Conservation (phyloP, 2,797 vertebrate species). For the Notolabrus celidotus region DNA sequence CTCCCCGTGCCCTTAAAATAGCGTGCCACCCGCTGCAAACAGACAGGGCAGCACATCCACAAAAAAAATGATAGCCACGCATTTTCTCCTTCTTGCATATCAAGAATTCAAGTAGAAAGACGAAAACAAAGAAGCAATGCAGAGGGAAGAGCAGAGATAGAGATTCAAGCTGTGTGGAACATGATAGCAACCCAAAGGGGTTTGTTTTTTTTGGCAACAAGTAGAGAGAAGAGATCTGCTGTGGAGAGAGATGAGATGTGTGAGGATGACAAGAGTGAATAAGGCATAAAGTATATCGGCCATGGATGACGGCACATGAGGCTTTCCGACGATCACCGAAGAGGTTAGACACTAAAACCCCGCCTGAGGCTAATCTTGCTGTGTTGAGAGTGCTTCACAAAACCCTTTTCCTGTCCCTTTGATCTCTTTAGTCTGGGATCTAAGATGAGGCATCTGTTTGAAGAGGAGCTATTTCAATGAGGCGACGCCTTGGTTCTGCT, state of each 20-base stretch:
- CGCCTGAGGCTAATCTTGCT: constrained; percentile 48
- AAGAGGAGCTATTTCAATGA: constrained; percentile 44
- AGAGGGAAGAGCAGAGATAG: constrained; percentile 17
- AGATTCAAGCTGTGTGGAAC: constrained; percentile 56
- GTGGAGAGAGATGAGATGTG: constrained; percentile 43
- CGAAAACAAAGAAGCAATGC: constrained; percentile 50
- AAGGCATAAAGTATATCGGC: constrained; percentile 70
- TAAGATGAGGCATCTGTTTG: constrained; percentile 39
- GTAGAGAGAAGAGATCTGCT: constrained; percentile 54
- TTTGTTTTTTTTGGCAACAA: constrained; percentile 79
- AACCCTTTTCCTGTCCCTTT: constrained; percentile 56
- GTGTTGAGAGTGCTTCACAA: constrained; percentile 41
- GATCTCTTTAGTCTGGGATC: constrained; percentile 49
- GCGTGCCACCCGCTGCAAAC: constrained; percentile 32
- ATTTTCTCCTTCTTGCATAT: constrained; percentile 81
- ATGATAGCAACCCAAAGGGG: constrained; percentile 38
- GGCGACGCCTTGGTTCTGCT: constrained; percentile 30
- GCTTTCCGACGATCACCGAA: constrained; percentile 49
- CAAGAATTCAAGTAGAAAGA: constrained; percentile 86
- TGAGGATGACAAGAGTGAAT: constrained; percentile 56
- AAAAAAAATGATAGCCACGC: constrained; percentile 49
- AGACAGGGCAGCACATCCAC: constrained; percentile 29
- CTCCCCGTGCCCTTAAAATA: constrained; percentile 29
- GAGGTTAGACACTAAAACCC: constrained; percentile 43
- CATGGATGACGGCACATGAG: constrained; percentile 58